A percentile compares a stretch with the other conserved stretches of the same genome.
Evolutionary conservation across 2,888 invertebrate genomes (phyloP).

Genomic region (Rhyacophila evoluta): DNA sequence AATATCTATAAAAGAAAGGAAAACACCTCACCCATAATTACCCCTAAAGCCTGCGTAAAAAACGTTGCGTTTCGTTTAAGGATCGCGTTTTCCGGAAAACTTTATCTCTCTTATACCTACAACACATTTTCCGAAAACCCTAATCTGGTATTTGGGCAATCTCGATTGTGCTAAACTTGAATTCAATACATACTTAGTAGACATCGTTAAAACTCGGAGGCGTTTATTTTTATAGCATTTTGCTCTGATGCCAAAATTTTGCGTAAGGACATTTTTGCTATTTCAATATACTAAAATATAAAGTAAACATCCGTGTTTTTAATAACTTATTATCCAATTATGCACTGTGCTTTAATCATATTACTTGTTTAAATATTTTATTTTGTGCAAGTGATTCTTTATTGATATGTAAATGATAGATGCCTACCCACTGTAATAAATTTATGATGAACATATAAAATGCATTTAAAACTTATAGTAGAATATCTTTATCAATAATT

Average conservation of each 20-base stretch:
- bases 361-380: no score
- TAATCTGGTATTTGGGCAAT: slow-evolving; percentile 18
- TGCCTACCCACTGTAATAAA: no score
- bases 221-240: neutral
- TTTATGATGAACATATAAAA: no score
- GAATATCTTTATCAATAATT: no score
- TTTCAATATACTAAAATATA: no score
- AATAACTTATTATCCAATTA: no score
- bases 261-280: neutral
- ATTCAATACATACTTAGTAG: slow-evolving; percentile 18
- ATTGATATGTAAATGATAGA: no score
- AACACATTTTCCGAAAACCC: slow-evolving; percentile 13
- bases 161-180: slow-evolving; percentile 8
- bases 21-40: slow-evolving; percentile 14
- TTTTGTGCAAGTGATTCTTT: no score
- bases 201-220: slow-evolving; percentile 1
- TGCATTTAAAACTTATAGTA: no score
- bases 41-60: slow-evolving; percentile 13
- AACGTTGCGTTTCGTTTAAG: slow-evolving; percentile 10
- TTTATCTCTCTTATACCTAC: neutral
- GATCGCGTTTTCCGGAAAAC: neutral
- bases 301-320: no score
- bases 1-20: slow-evolving; percentile 19
- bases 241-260: neutral
- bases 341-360: no score